These are phyloP conservation scores for Leucophenga maculata DNA, from an alignment of 2,888 invertebrate species.

Conservation along the genomic window DNA sequence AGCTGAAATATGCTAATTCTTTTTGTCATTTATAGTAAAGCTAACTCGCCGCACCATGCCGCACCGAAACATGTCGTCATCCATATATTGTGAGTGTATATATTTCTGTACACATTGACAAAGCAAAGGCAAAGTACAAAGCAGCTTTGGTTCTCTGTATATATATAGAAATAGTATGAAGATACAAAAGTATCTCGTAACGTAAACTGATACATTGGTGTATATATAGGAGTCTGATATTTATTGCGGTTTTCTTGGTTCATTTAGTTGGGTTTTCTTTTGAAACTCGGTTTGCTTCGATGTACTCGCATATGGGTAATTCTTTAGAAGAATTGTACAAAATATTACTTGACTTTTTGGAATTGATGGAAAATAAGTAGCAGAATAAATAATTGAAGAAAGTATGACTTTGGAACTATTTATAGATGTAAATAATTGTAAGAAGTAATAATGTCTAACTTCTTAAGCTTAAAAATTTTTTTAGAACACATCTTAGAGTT, in stretches of 20 bases:
- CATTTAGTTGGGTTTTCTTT: not conserved
- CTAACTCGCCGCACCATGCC: conserved; percentile 24
- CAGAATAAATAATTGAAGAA: no score
- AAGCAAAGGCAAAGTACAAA: no score
- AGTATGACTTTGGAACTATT: no score
- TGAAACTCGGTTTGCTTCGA: not conserved
- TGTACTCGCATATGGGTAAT: not conserved
- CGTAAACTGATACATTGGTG: not conserved
- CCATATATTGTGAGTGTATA: not conserved
- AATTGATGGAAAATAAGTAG: no score
- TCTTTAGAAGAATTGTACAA: no score
- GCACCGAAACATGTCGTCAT: not conserved
- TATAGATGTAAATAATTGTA: no score
- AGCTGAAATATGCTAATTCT: conserved; percentile 59
- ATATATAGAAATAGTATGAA: not conserved
- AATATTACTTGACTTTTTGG: no score
- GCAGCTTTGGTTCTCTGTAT: not conserved
- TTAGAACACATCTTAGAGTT: no score
- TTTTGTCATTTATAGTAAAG: conserved; percentile 37
- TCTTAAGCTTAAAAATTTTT: no score
- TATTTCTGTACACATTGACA: no score
- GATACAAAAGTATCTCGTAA: not conserved
- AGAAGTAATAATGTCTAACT: no score
- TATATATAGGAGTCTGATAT: not conserved
- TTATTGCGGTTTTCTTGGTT: conserved; percentile 11